Percentiles rank a stretch among this genome's conserved stretches.
Evolutionary conservation across 2,113 vertebrate genomes (phyloP).

Genomic region (Orthonyx spaldingii): DNA sequence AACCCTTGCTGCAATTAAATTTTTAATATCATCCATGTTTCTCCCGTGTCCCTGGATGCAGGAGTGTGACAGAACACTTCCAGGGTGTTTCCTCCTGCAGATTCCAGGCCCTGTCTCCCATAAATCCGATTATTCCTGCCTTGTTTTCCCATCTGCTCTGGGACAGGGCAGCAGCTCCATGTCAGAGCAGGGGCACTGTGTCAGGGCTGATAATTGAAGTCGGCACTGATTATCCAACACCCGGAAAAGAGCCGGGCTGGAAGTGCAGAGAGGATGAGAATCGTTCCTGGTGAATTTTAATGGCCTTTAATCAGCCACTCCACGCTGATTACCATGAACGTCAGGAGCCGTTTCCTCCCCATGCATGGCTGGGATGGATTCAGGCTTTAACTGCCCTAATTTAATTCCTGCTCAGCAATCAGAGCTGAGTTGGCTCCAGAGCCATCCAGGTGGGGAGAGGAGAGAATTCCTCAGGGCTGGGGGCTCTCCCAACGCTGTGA

Average conservation of each 20-base stretch:
- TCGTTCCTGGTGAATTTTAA: conserved; percentile 48
- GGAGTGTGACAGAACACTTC: neutral
- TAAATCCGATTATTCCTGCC: neutral
- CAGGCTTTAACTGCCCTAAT: conserved; percentile 40
- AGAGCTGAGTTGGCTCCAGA: neutral
- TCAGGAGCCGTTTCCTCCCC: neutral
- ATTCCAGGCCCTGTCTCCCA: neutral
- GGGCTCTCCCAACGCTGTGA: neutral
- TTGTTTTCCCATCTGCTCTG: neutral
- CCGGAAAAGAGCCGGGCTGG: neutral
- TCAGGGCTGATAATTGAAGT: neutral
- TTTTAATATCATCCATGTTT: neutral
- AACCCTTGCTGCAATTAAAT: neutral
- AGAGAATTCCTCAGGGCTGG: neutral
- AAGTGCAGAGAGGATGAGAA: neutral
- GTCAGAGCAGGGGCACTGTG: neutral
- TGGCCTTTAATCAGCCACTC: conserved; percentile 61
- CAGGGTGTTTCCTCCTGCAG: neutral
- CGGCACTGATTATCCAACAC: neutral
- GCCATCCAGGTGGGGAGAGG: neutral
- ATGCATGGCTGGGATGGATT: neutral
- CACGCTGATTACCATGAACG: conserved; percentile 14
- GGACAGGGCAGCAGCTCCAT: neutral
- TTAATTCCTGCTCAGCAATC: conserved; percentile 51
- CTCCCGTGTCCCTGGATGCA: neutral